Evolutionary conservation across 2,113 vertebrate species (phyloP).

Genomic region (Theristicus caerulescens): DNA sequence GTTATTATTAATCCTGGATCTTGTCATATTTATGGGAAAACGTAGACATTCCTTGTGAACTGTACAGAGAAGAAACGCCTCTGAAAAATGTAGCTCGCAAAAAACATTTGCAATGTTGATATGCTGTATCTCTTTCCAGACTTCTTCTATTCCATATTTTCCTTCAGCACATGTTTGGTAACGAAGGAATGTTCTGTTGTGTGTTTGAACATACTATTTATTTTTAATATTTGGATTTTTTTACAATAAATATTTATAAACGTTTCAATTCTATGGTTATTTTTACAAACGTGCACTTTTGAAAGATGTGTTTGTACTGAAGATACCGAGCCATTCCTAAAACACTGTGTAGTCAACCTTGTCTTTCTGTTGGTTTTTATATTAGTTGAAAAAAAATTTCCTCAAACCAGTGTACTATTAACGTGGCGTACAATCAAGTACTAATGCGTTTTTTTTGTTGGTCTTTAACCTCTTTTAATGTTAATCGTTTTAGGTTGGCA

Average conservation of each 20-base stretch:
- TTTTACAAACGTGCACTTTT: constrained; percentile 48
- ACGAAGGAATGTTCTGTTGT: constrained; percentile 32
- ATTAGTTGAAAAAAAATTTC: background rate
- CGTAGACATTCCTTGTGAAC: constrained; percentile 56
- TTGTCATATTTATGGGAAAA: constrained; percentile 69
- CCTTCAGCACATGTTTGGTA: constrained; percentile 38
- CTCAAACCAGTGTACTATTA: background rate
- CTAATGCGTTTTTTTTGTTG: background rate
- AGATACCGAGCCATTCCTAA: constrained; percentile 16
- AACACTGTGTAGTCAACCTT: constrained; percentile 14
- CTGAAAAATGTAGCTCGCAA: constrained; percentile 61
- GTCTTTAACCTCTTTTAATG: constrained; percentile 3
- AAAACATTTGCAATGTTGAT: background rate
- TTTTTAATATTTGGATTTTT: constrained; percentile 59
- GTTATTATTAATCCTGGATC: constrained; percentile 42
- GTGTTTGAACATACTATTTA: constrained; percentile 58
- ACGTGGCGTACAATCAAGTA: background rate
- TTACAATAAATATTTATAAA: constrained; percentile 73
- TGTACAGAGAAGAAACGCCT: constrained; percentile 44
- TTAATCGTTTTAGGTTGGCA: constrained; percentile 44
- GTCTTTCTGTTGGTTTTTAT: background rate
- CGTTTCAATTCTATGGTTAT: constrained; percentile 32
- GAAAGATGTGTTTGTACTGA: constrained; percentile 10
- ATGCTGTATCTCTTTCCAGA: constrained; percentile 8
- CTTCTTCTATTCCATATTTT: constrained; percentile 43